phyloP scores from a whole-genome alignment of 2,888 invertebrate genomes.

The Dolomedes plantarius region DNA sequence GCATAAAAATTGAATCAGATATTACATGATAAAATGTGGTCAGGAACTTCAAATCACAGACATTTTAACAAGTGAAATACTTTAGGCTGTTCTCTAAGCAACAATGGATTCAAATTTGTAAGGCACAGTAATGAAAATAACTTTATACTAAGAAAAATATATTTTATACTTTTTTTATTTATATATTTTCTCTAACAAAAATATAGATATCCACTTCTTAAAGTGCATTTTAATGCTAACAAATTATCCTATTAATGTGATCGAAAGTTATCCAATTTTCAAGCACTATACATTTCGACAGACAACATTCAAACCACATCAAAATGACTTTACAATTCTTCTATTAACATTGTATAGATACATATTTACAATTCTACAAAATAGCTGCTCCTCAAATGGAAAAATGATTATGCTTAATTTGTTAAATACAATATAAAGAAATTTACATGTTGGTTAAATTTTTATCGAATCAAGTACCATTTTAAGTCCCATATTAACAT shows the following conservation, averaged over 20 bases:
- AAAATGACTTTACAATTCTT: background rate
- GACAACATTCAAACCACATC: background rate
- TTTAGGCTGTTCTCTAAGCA: background rate
- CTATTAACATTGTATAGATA: constrained; percentile 10
- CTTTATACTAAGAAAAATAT: background rate
- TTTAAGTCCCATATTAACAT: too few species aligned
- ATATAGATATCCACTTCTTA: too few species aligned
- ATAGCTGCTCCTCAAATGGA: background rate
- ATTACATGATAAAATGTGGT: background rate
- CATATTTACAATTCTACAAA: constrained; percentile 8
- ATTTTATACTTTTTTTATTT: background rate
- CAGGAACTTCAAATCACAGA: constrained; percentile 16
- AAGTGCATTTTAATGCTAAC: too few species aligned
- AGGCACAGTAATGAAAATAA: background rate
- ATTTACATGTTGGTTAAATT: too few species aligned
- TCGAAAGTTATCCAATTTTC: background rate
- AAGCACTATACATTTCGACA: background rate
- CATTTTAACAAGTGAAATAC: background rate
- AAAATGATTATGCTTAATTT: background rate
- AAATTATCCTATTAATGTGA: too few species aligned
- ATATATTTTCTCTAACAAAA: background rate
- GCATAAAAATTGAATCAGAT: background rate
- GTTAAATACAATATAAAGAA: too few species aligned
- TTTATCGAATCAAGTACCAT: too few species aligned
- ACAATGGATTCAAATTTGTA: background rate